Evolutionary conservation across 1,140 invertebrate species (phyloP), one percentile per base, ranked within the genome.

Genomic region (Psix sp.): DNA sequence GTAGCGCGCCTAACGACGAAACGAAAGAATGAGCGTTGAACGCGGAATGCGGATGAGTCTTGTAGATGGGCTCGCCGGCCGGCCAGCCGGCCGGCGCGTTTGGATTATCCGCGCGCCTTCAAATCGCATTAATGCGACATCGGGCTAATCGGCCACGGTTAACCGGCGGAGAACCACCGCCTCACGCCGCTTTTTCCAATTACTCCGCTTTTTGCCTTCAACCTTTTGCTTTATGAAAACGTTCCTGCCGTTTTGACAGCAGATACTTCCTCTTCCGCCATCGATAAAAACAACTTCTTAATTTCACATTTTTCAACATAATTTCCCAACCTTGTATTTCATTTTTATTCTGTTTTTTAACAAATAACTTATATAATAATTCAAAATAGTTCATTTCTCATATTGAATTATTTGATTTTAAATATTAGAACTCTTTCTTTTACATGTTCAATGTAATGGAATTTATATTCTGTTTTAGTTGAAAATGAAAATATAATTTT

Each of bases 1-100:
- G 60, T 31, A 52, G 39, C 33, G 43, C 51, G 40, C 57, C 31
- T 66, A 73, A 73, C 70, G 67, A 46, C 31, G 52, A 26, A 68
- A 57, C 63, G 62, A 51, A 63, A 46, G 63, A 68, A 52, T 39
- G 48, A 52, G 39, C 54, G 62, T 29, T 52, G 49, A 66, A 62
- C 71, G 39, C 62, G 71, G 71, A 74, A 74, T 74, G 71, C 71
- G 71, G 71, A 74, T 74, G 71, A 74, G 43, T 26, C 56, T 51
- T 17, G 57, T 48, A 48, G 62, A 16, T 56, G 70, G 52, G 51
- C 42, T 70, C 9, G 49, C 35, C 49, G 49, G 31, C 45, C 31
- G 43, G 65, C 56, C 56, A 20, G 66, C 57, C 39, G 40, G 57
- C 51, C 33, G 42, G 48, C 56, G 51, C 57, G 51, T 21, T 39